Evolutionary conservation across 2,113 vertebrate genomes (phyloP), one percentile per base, ranked within the genome.

Genomic region (Sinocyclocheilus rhinocerous): DNA sequence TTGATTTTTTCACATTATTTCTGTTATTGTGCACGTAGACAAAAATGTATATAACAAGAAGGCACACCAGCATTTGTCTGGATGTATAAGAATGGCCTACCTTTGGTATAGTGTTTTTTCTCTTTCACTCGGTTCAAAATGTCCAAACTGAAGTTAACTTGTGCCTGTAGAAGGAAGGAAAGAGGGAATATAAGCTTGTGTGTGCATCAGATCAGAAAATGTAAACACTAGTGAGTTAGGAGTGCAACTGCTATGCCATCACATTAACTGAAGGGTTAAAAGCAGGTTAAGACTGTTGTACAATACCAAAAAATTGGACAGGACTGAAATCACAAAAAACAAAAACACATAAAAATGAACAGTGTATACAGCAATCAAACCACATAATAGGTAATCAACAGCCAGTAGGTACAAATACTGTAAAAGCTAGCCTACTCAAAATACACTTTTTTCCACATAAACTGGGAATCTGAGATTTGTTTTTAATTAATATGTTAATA

Each of bases 91-190:
- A n/a, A n/a, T 52, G 26, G 24, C 84, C 76, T 86, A 88, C 87
- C 87, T 88, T 88, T 84, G 81, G 76, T 55, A 70, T 52, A 72
- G 55, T 55, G 72, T 65, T 24, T 12, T 55, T 42, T 55, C 63
- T 65, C 50, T 52, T 36, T 36, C 52, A 59, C 22, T 45, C n/a
- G 48, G 80, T 26, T 80, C 22, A 80, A 73, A 83, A 36, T 86
- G 2, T 65, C 63, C 39, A 59, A 22, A 59, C 10, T 3, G 26
- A 80, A 45, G 26, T 52, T 22, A 6, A 70, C 29, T 33, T 57
- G 73, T 26, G 57, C 76, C 87, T 88, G 76, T n/a, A n/a, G 22
- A 70, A 26, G 16, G 63, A 76, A 78, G 4, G n/a, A 86, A 36
- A 83, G 42, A 76, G 75, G 36, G 45, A 76, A 67, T n/a, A 24